Conservation (phyloP, 2,797 vertebrate species). For the Myiotriccus ornatus region DNA sequence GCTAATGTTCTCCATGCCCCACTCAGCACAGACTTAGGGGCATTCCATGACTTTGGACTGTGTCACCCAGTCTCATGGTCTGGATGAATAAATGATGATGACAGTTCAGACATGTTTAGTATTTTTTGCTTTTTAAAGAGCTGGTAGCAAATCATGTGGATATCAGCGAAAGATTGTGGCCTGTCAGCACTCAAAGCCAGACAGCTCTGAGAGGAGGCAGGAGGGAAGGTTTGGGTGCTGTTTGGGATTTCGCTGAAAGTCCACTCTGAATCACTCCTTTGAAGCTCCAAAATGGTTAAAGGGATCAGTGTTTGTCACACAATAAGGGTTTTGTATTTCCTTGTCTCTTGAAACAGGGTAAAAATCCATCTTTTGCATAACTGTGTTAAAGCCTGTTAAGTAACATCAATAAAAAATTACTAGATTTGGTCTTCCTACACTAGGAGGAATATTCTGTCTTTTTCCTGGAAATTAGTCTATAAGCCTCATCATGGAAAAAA, state of each 20-base stretch:
- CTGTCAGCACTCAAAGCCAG: not conserved
- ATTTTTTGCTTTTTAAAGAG: slow-evolving; percentile 32
- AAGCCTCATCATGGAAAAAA: not conserved
- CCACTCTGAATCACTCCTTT: not conserved
- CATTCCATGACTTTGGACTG: slow-evolving; percentile 49
- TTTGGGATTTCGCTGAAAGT: not conserved
- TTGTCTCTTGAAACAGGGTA: not conserved
- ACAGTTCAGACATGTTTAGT: not conserved
- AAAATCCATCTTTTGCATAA: not conserved
- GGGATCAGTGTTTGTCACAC: not conserved
- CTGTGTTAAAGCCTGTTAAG: not conserved
- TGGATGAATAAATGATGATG: slow-evolving; percentile 40
- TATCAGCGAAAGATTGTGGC: not conserved
- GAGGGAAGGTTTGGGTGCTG: not conserved
- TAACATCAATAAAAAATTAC: not conserved
- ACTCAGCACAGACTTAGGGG: slow-evolving; percentile 1
- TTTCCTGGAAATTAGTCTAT: not conserved
- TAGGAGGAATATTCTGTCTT: too few relatives aligned
- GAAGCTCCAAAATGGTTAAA: not conserved
- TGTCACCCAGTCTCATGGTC: slow-evolving; percentile 60
- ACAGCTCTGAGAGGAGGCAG: not conserved
- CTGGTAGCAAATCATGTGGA: slow-evolving; percentile 43
- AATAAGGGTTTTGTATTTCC: not conserved
- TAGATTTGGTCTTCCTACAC: not conserved
- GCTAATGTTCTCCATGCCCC: slow-evolving; percentile 45